phyloP scores from a whole-genome alignment of 2,888 invertebrate species.

The Prosapia bicincta region DNA sequence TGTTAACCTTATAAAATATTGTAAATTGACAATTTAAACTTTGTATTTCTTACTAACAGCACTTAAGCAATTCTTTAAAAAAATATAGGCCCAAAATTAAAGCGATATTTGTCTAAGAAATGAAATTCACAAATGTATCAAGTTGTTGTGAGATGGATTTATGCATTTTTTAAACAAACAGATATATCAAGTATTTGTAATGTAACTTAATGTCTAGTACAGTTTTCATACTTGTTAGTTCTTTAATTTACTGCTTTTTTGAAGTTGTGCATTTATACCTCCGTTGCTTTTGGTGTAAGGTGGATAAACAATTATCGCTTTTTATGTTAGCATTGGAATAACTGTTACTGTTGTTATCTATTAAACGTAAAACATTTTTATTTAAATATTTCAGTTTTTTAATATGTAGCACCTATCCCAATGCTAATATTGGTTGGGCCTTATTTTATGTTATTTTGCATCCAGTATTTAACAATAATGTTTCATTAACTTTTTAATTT shows the following conservation, averaged over 20 bases:
- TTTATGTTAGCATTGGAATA: not conserved
- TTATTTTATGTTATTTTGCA: not conserved
- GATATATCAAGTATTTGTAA: not conserved
- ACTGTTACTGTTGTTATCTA: too few relatives aligned
- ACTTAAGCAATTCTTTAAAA: not conserved
- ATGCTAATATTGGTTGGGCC: not conserved
- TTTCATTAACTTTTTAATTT: not conserved
- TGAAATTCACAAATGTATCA: conserved; percentile 12
- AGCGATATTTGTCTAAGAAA: conserved; percentile 11
- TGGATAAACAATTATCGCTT: conserved; percentile 21
- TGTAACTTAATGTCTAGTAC: not conserved
- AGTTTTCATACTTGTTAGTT: not conserved
- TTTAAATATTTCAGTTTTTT: too few relatives aligned
- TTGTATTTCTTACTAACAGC: conserved; percentile 27
- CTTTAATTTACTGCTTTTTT: not conserved
- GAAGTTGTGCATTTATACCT: not conserved
- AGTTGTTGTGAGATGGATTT: conserved; percentile 39
- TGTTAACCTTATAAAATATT: not conserved
- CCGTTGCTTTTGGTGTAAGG: conserved; percentile 19
- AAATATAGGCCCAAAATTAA: not conserved
- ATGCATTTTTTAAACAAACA: conserved; percentile 5
- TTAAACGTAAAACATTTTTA: too few relatives aligned
- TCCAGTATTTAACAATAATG: not conserved
- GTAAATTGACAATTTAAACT: not conserved
- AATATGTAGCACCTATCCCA: too few relatives aligned